Evolutionary conservation across 2,113 vertebrate genomes (phyloP).

Genomic region (Eublepharis macularius): DNA sequence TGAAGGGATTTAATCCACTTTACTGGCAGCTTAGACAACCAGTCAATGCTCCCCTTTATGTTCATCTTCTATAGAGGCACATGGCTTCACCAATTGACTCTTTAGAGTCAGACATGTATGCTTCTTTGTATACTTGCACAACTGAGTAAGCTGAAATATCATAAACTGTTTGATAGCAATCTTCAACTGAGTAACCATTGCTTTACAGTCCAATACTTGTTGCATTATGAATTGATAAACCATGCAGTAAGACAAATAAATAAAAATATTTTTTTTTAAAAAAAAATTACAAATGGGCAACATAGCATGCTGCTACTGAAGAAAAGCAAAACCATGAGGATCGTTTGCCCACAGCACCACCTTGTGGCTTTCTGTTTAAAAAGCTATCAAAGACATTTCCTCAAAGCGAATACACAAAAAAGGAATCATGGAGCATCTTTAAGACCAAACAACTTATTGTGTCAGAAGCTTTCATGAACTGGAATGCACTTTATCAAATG

Average conservation of each 20-base stretch:
- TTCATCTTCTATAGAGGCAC: not conserved
- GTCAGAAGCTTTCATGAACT: too few species aligned
- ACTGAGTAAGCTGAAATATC: conserved; percentile 43
- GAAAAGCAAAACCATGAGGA: not conserved
- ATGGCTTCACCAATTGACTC: not conserved
- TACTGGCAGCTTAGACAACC: not conserved
- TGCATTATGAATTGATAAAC: conserved; percentile 50
- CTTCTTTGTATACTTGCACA: not conserved
- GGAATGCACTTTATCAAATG: too few species aligned
- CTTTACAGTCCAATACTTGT: conserved; percentile 41
- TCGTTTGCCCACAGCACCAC: conserved; percentile 69
- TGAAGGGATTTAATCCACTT: not conserved
- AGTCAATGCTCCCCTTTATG: not conserved
- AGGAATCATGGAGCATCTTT: too few species aligned
- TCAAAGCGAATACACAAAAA: not conserved
- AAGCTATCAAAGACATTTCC: not conserved
- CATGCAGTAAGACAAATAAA: conserved; percentile 37
- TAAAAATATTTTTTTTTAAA: conserved; percentile 15
- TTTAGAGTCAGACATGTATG: not conserved
- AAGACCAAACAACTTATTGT: too few species aligned
- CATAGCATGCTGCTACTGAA: not conserved
- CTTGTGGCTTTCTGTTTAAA: conserved; percentile 52
- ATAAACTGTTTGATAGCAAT: conserved; percentile 49
- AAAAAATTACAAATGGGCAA: not conserved
- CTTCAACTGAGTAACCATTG: conserved; percentile 47